Evolutionary conservation across 2,888 invertebrate genomes (phyloP).

Genomic region (Dinocampus coccinellae): DNA sequence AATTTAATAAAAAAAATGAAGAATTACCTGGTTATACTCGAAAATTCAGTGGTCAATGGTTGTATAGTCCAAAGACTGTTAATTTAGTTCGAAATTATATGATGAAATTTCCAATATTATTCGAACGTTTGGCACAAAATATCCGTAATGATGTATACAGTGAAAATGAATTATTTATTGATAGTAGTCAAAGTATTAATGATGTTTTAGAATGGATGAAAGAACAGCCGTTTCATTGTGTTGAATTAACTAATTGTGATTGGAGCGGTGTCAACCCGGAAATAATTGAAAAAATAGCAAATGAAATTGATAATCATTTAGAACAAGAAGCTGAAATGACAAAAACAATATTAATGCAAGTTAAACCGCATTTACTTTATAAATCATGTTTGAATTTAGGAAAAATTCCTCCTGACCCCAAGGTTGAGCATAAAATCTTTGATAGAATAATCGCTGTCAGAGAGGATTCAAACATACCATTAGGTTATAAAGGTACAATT

Average conservation of each 20-base stretch:
- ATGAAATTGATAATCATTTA: conserved; percentile 67
- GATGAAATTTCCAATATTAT: conserved; percentile 79
- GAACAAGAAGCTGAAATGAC: conserved; percentile 48
- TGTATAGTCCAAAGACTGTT: conserved; percentile 83
- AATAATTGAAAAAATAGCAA: conserved; percentile 72
- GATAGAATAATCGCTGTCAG: conserved; percentile 89
- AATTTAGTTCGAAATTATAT: conserved; percentile 81
- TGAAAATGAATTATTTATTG: conserved; percentile 78
- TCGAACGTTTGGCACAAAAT: conserved; percentile 73
- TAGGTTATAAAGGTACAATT: conserved; percentile 87
- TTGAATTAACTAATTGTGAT: conserved; percentile 77
- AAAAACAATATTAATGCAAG: conserved; percentile 77
- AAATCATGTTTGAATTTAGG: conserved; percentile 74
- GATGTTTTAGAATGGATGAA: conserved; percentile 79
- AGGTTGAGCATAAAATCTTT: conserved; percentile 77
- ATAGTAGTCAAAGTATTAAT: conserved; percentile 71
- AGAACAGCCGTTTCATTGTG: conserved; percentile 74
- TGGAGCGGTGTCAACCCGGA: conserved; percentile 80
- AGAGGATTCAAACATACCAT: conserved; percentile 81
- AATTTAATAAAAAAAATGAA: conserved; percentile 83
- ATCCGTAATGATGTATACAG: conserved; percentile 75
- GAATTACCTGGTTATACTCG: conserved; percentile 88
- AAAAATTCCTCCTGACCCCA: conserved; percentile 76
- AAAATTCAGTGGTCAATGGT: conserved; percentile 78
- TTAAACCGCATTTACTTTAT: conserved; percentile 83